phyloP scores from a whole-genome alignment of 2,113 vertebrate species.

The Crocuta crocuta region DNA sequence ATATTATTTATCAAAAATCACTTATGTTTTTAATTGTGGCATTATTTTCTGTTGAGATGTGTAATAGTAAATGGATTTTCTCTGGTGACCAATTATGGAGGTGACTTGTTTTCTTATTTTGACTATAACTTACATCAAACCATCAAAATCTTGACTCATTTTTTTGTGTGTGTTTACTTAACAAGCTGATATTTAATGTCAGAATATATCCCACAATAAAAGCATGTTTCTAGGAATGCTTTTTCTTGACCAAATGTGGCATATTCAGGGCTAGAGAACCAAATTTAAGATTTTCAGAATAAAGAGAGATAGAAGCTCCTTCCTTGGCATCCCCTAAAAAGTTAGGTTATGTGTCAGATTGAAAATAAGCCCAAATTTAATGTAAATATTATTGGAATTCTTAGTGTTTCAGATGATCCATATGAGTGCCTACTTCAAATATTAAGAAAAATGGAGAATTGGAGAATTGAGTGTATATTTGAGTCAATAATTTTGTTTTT shows the following conservation, averaged over 20 bases:
- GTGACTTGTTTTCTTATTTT: neutral
- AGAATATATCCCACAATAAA: neutral
- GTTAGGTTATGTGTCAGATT: neutral
- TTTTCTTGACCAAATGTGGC: neutral
- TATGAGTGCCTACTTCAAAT: neutral
- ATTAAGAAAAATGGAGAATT: neutral
- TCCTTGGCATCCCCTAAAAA: neutral
- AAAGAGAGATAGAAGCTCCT: neutral
- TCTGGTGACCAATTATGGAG: neutral
- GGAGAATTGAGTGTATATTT: no score
- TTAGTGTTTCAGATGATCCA: neutral
- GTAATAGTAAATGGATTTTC: neutral
- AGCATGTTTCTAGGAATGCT: neutral
- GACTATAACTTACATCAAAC: neutral
- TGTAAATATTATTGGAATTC: neutral
- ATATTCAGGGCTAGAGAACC: neutral
- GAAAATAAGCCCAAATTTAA: neutral
- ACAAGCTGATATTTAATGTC: neutral
- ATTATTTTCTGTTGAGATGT: neutral
- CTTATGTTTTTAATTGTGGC: neutral
- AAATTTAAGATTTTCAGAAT: constrained; percentile 11
- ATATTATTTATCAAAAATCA: constrained; percentile 23
- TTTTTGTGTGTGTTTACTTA: neutral
- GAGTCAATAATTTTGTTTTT: neutral
- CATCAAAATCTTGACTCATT: neutral